Evolutionary conservation across 2,888 invertebrate genomes (phyloP).

Genomic region (Charanyca ferruginea): DNA sequence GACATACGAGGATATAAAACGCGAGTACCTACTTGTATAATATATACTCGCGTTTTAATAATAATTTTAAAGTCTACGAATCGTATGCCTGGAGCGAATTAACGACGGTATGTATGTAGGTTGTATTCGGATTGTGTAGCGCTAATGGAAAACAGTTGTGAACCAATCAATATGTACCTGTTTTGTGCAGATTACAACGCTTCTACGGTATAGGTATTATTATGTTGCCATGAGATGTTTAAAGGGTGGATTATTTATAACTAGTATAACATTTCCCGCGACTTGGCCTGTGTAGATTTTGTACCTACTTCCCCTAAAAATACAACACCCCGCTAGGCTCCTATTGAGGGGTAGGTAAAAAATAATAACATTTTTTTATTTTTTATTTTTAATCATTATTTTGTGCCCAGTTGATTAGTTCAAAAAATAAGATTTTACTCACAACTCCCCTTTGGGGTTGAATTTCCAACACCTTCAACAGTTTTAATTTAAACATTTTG

Average conservation of each 20-base stretch:
- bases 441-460: too few species aligned
- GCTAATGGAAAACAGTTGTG: conserved; percentile 84
- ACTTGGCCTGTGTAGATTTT: too few species aligned
- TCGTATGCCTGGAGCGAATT: conserved; percentile 66
- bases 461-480: too few species aligned
- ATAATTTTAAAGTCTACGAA: conserved; percentile 56
- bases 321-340: too few species aligned
- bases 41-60: neutral
- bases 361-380: too few species aligned
- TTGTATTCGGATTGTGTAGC: conserved; percentile 70
- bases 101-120: conserved; percentile 59
- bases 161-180: conserved; percentile 70
- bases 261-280: too few species aligned
- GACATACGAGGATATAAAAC: conserved; percentile 21
- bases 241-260: neutral
- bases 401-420: too few species aligned
- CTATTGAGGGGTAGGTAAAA: too few species aligned
- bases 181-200: conserved; percentile 61
- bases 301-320: too few species aligned
- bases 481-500: too few species aligned
- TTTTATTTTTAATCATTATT: too few species aligned
- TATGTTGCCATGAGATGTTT: conserved; percentile 7
- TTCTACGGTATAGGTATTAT: neutral
- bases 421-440: too few species aligned
- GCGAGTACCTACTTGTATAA: neutral